phyloP scores from a whole-genome alignment of 2,113 vertebrate species.

The Laticauda colubrina region DNA sequence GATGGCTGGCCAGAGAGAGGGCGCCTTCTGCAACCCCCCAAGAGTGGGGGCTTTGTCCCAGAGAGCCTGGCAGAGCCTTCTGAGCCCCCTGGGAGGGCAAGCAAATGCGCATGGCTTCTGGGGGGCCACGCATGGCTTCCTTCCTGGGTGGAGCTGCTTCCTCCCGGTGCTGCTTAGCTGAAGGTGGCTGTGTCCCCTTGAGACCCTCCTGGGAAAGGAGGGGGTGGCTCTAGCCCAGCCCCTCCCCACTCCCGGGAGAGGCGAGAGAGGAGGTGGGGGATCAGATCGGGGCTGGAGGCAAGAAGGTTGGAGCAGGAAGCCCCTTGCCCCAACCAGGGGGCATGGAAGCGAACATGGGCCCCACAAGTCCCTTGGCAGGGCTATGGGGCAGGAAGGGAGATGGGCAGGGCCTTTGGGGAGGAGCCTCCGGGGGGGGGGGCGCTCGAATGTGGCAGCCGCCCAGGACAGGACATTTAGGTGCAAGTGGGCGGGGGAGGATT shows the following conservation, averaged over 20 bases:
- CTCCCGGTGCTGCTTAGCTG: not conserved
- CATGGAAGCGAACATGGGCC: not conserved
- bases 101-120: no score
- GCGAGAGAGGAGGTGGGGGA: not conserved
- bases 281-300: not conserved
- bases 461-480: no score
- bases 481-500: not conserved
- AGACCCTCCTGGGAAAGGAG: not conserved
- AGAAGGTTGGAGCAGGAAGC: not conserved
- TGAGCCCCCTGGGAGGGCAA: no score
- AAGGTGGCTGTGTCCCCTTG: not conserved
- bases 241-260: not conserved
- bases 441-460: not conserved
- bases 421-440: fast-evolving
- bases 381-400: not conserved
- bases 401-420: not conserved
- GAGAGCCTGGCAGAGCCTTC: no score
- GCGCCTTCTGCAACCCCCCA: no score
- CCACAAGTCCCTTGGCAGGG: not conserved
- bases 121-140: not conserved
- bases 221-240: not conserved
- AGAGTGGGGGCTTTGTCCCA: no score
- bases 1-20: no score
- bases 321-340: not conserved
- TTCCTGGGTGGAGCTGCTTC: not conserved